Base-by-base conservation (phyloP, 2,888 invertebrate genomes). In the Sceliomorpha sp. region DNA sequence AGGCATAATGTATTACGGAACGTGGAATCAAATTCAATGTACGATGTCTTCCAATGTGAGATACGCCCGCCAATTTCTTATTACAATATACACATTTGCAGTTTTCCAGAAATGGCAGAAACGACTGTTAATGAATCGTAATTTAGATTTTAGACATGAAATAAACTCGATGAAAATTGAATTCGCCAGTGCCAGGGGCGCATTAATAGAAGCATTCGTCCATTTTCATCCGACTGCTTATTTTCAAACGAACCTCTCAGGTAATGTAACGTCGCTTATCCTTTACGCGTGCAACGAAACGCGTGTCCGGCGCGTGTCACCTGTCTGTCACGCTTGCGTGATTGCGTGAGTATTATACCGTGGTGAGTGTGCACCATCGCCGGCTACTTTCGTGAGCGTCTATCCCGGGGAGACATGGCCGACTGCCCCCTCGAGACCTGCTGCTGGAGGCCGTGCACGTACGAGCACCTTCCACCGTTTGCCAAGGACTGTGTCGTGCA, bases 281-380 rank as follows among this genome's bases (percentile, higher is more conserved):
- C 42, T 51, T 40, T 26, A 32, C 63, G 50, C 55, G 34, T 51
- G 37, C 34, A 72, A 56, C 34, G 55, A 59, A 67, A 74, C 84
- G 85, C 85, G 85, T 84, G 86, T 77, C 81, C 45, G 78, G 77
- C 87, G 83, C 86, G 87, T 87, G 87, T 87, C 87, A 88, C 87
- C 87, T 88, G 87, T 85, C 79, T 78, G 84, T 86, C 80, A 86
- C 77, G 88, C 75, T 82, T 76, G 73, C 76, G 75, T 82, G 84
- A 72, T 82, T 76, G 73, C 76, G 75, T 82, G 84, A 72, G 69
- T 79, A 68, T 77, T 70, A 74, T 74, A 73, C 72, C 76, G 74
- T 64, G 44, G 66, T 32, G 48, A 60, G 58, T 74, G 68, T 59
- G 63, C 72, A 45, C 66, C 50, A 64, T 67, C 53, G 60, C 53